A percentile compares a stretch with the other conserved stretches of the same genome.
Evolutionary conservation across 2,113 vertebrate species (phyloP).

Genomic region (Lucifuga dentata): DNA sequence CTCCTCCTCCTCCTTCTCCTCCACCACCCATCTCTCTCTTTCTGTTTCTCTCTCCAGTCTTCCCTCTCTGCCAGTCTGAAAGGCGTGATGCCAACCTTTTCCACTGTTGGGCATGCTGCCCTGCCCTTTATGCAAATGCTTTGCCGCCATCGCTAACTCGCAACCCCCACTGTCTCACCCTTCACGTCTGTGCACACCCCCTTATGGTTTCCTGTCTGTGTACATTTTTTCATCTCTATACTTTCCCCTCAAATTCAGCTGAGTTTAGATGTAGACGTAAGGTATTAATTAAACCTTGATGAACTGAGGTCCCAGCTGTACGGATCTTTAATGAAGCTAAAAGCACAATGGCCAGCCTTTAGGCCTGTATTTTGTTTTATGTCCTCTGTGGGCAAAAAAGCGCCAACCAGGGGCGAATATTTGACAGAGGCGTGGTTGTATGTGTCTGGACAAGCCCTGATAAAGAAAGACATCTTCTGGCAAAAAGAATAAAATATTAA

Average conservation of each 20-base stretch:
- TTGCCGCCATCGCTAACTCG: conserved; percentile 77
- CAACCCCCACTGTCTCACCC: conserved; percentile 79
- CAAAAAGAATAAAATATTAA: conserved; percentile 42
- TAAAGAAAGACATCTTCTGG: conserved; percentile 65
- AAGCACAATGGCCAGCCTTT: conserved; percentile 18
- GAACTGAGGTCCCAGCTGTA: conserved; percentile 33
- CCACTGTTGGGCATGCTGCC: conserved; percentile 85
- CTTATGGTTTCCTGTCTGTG: conserved; percentile 53
- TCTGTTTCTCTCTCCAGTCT: conserved; percentile 76
- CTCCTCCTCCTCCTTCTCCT: conserved; percentile 65
- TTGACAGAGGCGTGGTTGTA: conserved; percentile 70
- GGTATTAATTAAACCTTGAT: conserved; percentile 37
- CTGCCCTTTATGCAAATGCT: conserved; percentile 88
- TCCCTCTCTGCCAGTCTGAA: conserved; percentile 83
- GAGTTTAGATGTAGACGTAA: conserved; percentile 36
- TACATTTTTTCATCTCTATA: conserved; percentile 51
- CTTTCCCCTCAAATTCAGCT: conserved; percentile 36
- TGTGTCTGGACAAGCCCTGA: conserved; percentile 69
- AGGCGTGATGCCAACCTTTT: conserved; percentile 86
- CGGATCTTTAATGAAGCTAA: conserved; percentile 14
- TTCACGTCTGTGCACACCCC: conserved; percentile 53
- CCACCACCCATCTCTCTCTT: conserved; percentile 19
- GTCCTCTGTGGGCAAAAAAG: conserved; percentile 43
- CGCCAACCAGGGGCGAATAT: conserved; percentile 48
- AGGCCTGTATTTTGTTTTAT: conserved; percentile 44